phyloP scores from a whole-genome alignment of 2,888 invertebrate genomes.

The Thera obeliscata region DNA sequence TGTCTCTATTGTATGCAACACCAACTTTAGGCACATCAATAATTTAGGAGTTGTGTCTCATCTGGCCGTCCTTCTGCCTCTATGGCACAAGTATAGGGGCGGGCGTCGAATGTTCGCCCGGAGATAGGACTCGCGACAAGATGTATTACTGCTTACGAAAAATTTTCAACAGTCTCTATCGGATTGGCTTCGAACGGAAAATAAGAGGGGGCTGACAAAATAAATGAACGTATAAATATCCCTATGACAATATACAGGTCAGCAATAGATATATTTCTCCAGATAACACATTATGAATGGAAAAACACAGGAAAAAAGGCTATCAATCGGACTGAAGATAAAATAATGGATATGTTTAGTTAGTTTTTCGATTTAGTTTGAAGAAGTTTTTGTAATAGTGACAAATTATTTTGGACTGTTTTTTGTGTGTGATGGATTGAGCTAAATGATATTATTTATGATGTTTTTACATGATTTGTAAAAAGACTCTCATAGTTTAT shows the following conservation, averaged over 20 bases:
- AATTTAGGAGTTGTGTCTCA: neutral
- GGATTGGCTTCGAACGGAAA: slow-evolving; percentile 83
- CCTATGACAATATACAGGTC: slow-evolving; percentile 85
- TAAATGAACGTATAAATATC: slow-evolving; percentile 83
- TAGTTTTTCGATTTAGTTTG: slow-evolving; percentile 45
- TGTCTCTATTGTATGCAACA: too few species aligned
- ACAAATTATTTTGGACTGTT: neutral
- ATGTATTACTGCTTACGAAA: slow-evolving; percentile 85
- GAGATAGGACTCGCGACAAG: slow-evolving; percentile 83
- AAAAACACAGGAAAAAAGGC: slow-evolving; percentile 78
- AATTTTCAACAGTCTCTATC: slow-evolving; percentile 83
- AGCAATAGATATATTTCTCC: slow-evolving; percentile 79
- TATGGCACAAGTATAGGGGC: slow-evolving; percentile 71
- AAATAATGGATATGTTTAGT: slow-evolving; percentile 68
- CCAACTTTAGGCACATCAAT: too few species aligned
- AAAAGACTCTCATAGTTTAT: neutral
- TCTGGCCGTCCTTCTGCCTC: slow-evolving; percentile 42
- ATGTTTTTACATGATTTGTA: neutral
- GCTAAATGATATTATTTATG: neutral
- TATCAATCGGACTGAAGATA: slow-evolving; percentile 69
- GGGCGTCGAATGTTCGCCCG: slow-evolving; percentile 81
- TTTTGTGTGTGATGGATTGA: slow-evolving; percentile 9
- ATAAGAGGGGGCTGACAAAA: slow-evolving; percentile 83
- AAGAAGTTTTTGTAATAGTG: slow-evolving; percentile 20
- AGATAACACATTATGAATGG: slow-evolving; percentile 82